Evolutionary conservation across 2,113 vertebrate genomes (phyloP).

Genomic region (Oxygymnocypris stewartii): DNA sequence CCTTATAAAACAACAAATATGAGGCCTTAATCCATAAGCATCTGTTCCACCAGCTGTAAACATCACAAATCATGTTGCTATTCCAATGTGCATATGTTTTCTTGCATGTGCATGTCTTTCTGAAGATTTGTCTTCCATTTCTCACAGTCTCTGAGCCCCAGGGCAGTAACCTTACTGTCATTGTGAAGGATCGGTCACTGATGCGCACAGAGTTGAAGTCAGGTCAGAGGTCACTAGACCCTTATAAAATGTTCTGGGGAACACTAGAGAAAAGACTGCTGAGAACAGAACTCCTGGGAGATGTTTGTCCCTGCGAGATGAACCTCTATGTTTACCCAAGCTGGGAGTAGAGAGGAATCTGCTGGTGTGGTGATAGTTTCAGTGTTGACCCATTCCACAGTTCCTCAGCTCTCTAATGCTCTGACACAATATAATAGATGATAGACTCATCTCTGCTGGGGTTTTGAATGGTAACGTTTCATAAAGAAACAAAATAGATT

Average conservation of each 20-base stretch:
- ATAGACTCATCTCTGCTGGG: neutral
- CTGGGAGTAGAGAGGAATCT: constrained; percentile 46
- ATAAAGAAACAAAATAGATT: neutral
- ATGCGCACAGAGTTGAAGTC: neutral
- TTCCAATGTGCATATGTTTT: constrained; percentile 19
- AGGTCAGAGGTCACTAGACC: constrained; percentile 30
- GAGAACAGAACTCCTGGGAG: constrained; percentile 8
- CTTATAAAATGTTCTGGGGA: neutral
- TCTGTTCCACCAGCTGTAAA: constrained; percentile 16
- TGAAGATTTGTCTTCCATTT: constrained; percentile 53
- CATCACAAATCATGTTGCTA: neutral
- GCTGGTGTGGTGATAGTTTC: constrained; percentile 55
- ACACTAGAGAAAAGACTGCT: neutral
- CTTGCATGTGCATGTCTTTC: neutral
- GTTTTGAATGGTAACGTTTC: neutral
- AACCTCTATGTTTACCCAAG: constrained; percentile 48
- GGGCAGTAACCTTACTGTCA: constrained; percentile 47
- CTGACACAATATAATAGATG: neutral
- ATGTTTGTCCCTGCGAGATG: no score
- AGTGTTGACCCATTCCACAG: constrained; percentile 52
- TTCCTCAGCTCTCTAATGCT: neutral
- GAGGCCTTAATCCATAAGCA: neutral
- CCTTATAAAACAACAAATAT: neutral
- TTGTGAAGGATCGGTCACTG: neutral
- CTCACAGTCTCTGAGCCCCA: constrained; percentile 66